Percentiles rank a stretch among this genome's conserved stretches.
Conservation (phyloP, 1,140 invertebrate genomes). For the Brachionus manjavacas region DNA sequence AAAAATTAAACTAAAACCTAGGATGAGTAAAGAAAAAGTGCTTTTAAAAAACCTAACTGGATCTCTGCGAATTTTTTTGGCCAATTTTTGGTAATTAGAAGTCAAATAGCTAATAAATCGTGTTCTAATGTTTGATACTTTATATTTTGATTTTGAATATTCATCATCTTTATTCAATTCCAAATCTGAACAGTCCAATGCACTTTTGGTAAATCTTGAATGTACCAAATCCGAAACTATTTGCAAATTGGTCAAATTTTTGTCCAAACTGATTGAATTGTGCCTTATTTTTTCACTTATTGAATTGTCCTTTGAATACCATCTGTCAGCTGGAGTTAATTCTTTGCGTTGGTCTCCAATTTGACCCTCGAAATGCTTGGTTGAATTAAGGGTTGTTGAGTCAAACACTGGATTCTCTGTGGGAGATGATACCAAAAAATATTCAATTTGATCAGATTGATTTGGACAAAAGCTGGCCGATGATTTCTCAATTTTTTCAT, state of each 20-base stretch:
- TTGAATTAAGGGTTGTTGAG: background rate
- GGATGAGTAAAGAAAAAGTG: background rate
- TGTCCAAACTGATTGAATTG: background rate
- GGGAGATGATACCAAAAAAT: background rate
- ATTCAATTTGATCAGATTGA: background rate
- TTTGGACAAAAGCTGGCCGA: background rate
- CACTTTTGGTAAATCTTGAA: background rate
- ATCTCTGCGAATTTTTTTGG: background rate
- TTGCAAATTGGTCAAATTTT: background rate
- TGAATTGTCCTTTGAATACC: background rate
- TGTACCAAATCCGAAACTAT: background rate
- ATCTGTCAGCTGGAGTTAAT: too few relatives aligned
- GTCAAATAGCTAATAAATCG: background rate
- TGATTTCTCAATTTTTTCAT: background rate
- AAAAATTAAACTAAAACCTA: constrained; percentile 19
- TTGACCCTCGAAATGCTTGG: background rate
- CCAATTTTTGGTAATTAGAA: background rate
- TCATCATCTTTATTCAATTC: background rate
- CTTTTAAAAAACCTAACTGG: background rate
- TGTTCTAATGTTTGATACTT: background rate
- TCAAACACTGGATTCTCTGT: background rate
- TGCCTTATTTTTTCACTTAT: background rate
- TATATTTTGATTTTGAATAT: background rate
- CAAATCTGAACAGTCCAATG: background rate
- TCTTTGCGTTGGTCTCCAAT: background rate